phyloP scores from a whole-genome alignment of 2,113 vertebrate genomes.

The Dromiciops gliroides region DNA sequence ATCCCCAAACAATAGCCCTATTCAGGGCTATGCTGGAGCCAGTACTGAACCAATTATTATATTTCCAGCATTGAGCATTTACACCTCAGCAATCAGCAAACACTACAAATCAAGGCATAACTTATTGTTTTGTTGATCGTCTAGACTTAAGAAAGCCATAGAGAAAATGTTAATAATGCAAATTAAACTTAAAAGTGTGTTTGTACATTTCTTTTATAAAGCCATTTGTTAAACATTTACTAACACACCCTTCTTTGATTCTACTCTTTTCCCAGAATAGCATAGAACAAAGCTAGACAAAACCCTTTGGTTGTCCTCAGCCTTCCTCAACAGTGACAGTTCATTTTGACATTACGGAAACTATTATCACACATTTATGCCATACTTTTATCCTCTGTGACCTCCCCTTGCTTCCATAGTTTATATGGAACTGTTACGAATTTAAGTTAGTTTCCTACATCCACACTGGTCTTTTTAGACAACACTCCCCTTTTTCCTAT shows the following conservation, averaged over 20 bases:
- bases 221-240: background rate
- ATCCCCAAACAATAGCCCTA: too few species aligned
- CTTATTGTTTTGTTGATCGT: background rate
- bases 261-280: background rate
- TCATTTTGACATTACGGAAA: background rate
- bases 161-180: background rate
- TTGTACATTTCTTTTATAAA: background rate
- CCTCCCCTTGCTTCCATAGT: background rate
- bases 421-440: background rate
- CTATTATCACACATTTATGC: background rate
- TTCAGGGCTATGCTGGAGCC: background rate
- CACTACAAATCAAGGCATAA: background rate
- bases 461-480: background rate
- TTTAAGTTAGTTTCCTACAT: background rate
- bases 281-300: background rate
- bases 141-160: background rate
- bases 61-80: background rate
- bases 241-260: background rate
- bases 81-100: background rate
- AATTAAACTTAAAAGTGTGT: background rate
- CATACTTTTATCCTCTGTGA: background rate
- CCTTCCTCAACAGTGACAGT: background rate
- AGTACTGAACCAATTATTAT: background rate
- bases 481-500: too few species aligned
- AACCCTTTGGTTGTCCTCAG: background rate